Evolutionary conservation across 2,888 invertebrate species (phyloP), one percentile per base, ranked within the genome.

Genomic region (Litoditis marina): DNA sequence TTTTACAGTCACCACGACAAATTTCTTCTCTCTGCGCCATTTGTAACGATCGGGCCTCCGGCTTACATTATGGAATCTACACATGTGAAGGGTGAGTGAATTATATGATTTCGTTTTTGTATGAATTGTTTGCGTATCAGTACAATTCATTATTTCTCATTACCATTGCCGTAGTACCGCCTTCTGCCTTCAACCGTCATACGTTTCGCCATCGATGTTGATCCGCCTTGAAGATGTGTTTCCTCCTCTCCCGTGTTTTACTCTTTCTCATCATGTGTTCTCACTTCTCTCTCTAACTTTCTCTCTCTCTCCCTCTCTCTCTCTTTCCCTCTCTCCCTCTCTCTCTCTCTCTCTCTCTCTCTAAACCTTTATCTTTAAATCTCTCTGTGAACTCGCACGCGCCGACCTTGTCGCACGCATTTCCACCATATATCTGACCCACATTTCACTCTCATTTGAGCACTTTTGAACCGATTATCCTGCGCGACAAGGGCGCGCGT

Each of bases 31-130:
- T 94, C 74, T 95, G 94, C 85, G 94, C 94, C 91, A 96, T 96
- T 80, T 96, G 96, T 85, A 93, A 93, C 84, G 96, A 96, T 84
- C 93, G 92, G 83, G 94, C 95, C 58, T 94, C 95, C 2, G 96
- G 96, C 32, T 88, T 96, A 62, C 96, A 96, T 85, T 96, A 96
- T 84, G 96, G 96, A 69, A 95, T 96, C 84, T 94, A 95, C 83
- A 96, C 96, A 62, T 96, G 96, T 86, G 96, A 96, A 86, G 96
- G 96, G 87, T 90, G 84, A 86, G 87, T 76, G n/a, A n/a, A n/a
- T n/a, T n/a, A n/a, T n/a, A 39, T 39, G 39, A 13, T 16, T 13
- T 39, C 39, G 39, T 39, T 39, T 11, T 39, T 16, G n/a, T 39
- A 39, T 39, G 39, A 39, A 16, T 39, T 39, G 11, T 13, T 16